These are phyloP conservation scores for Peromyscus californicus DNA, from an alignment of 2,113 vertebrate genomes.

Conservation along the genomic window DNA sequence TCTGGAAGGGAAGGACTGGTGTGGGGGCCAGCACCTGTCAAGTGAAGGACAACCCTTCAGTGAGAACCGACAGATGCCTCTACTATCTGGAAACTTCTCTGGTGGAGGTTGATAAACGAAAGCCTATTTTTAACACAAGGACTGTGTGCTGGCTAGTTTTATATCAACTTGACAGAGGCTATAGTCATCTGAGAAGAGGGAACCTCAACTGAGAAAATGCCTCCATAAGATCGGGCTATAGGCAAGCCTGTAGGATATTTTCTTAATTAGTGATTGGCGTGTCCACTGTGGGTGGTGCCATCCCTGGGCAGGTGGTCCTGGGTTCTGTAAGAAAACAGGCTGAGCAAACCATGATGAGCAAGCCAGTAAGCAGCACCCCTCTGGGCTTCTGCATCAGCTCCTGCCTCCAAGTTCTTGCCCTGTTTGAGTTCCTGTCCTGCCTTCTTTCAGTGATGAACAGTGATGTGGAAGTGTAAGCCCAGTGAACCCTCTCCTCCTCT, in stretches of 20 bases:
- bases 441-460: neutral
- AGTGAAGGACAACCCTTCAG: neutral
- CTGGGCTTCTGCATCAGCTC: neutral
- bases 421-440: neutral
- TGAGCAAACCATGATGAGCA: neutral
- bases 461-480: neutral
- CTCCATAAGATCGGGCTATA: neutral
- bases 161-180: slow-evolving; percentile 9
- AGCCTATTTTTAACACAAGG: neutral
- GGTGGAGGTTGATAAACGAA: neutral
- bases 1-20: neutral
- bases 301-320: neutral
- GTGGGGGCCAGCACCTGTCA: neutral
- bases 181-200: neutral
- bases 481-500: neutral
- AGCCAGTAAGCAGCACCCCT: neutral
- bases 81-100: neutral
- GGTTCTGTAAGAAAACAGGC: neutral
- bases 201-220: neutral
- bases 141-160: neutral
- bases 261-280: neutral
- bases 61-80: neutral
- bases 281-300: neutral
- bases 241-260: neutral
- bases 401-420: neutral